Evolutionary conservation across 2,797 vertebrate species (phyloP).

Genomic region (Muscicapa striata): DNA sequence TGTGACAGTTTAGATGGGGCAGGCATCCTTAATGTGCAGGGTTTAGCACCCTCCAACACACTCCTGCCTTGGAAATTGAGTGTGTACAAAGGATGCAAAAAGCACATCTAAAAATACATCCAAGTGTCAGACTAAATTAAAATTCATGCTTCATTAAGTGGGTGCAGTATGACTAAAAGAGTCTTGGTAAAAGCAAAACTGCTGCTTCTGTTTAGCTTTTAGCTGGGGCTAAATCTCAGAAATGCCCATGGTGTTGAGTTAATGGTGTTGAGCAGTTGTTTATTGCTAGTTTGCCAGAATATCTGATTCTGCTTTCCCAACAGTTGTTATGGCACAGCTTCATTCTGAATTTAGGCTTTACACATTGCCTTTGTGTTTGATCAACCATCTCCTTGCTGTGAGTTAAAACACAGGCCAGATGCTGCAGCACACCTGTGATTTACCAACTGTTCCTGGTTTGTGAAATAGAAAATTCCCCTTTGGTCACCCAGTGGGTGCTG

Average conservation of each 20-base stretch:
- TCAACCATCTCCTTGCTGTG: neutral
- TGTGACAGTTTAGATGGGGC: neutral
- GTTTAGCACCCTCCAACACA: neutral
- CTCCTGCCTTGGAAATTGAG: neutral
- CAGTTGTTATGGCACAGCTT: neutral
- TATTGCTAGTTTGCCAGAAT: neutral
- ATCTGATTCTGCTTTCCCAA: neutral
- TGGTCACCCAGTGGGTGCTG: neutral
- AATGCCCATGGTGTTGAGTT: neutral
- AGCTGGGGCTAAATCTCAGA: neutral
- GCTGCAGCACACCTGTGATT: neutral
- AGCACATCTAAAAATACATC: conserved; percentile 12
- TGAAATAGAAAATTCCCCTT: neutral
- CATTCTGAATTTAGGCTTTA: neutral
- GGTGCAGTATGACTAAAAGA: neutral
- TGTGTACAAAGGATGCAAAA: conserved; percentile 4
- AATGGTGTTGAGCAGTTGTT: neutral
- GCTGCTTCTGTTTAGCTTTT: neutral
- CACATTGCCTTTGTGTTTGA: neutral
- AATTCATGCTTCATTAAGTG: conserved; percentile 10
- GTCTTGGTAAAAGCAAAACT: neutral
- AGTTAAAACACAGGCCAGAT: neutral
- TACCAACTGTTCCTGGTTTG: neutral
- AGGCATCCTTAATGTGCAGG: neutral
- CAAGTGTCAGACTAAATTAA: conserved; percentile 52